Percentiles rank a stretch among this genome's conserved stretches.
Evolutionary conservation across 37 sponge, comb jelly and placozoan species (phyloP).

Genomic region (Agelas oroides): DNA sequence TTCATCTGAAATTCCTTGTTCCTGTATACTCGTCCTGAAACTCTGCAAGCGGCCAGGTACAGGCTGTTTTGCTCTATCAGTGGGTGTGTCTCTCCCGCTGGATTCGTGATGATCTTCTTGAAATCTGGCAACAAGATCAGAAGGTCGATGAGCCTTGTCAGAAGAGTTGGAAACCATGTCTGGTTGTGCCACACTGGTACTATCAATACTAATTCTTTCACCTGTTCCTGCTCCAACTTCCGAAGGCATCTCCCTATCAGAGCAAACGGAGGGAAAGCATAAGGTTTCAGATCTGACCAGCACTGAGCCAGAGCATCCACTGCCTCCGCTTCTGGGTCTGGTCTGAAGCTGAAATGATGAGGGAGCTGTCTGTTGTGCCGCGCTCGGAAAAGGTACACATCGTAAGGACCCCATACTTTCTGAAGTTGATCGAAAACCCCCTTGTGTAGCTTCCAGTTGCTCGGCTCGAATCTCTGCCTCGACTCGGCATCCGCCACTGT

Average conservation of each 20-base stretch:
- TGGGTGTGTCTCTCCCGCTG: no score
- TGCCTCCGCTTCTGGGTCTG: constrained; percentile 16
- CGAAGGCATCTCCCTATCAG: no score
- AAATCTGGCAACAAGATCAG: not conserved
- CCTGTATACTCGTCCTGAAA: constrained; percentile 15
- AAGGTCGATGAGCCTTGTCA: not conserved
- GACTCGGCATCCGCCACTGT: constrained; percentile 18
- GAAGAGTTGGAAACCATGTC: not conserved
- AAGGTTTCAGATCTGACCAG: not conserved
- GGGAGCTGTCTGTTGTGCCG: no score
- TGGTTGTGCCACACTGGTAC: constrained; percentile 6
- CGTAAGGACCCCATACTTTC: not conserved
- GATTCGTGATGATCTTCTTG: no score
- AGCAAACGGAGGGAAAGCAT: not conserved
- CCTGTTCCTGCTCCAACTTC: not conserved
- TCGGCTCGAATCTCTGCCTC: not conserved
- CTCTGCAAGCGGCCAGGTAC: constrained; percentile 43
- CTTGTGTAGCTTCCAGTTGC: constrained; percentile 28
- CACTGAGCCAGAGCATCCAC: constrained; percentile 2
- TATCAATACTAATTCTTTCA: not conserved
- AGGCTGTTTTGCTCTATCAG: no score
- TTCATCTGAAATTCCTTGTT: constrained; percentile 9
- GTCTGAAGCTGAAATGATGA: constrained; percentile 45
- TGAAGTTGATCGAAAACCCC: constrained; percentile 1
- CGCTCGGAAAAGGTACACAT: constrained; percentile 39